Base-by-base conservation (phyloP, 2,888 invertebrate genomes). In the Ditylenchus weischeri region DNA sequence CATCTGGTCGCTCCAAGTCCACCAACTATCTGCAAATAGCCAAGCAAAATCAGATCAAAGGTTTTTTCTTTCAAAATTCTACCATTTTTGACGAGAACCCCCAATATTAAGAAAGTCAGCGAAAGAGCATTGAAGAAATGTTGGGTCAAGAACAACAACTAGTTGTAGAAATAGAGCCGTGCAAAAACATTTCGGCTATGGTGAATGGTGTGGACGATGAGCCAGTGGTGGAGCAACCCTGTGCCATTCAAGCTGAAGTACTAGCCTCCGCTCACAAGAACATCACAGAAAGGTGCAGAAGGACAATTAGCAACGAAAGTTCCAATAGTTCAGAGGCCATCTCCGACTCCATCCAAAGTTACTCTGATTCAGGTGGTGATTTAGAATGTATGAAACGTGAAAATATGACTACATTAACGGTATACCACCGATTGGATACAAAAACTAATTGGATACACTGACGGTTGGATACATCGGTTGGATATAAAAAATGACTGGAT, bases 261-360 rank as follows among this genome's bases (percentile, higher is more conserved):
- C n/a, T 7, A 54, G 54, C 21, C 10, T 29, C 21, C 4, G 29
- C 13, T 21, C 21, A 54, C 54, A 54, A 29, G n/a, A 54, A 54
- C n/a, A 54, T 54, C 54, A 54, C 54, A 23, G 54, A 54, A 13
- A 21, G 54, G 21, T 54, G 54, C n/a, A 11, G 54, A 54, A 10
- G 23, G 29, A 54, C 21, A 54, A 23, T 54, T 15, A 15, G 54
- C 54, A 54, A 21, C 10, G 21, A 54, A 11, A 50, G 21, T 50
- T 23, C 21, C 1, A 7, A 54, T 18, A 54, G 54, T 23, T n/a
- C 29, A n/a, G 1, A 29, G 13, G 29, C 3, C 54, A 21, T 11
- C 11, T 54, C 54, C 11, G 13, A 3, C 11, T 21, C 54, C 29
- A 54, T 23, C n/a, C 23, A 29, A 11, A 23, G 23, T 13, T 23